Percentiles rank a stretch among this genome's conserved stretches.
Evolutionary conservation across 2,888 invertebrate genomes (phyloP).

Genomic region (Stenchaetothrips biformis): DNA sequence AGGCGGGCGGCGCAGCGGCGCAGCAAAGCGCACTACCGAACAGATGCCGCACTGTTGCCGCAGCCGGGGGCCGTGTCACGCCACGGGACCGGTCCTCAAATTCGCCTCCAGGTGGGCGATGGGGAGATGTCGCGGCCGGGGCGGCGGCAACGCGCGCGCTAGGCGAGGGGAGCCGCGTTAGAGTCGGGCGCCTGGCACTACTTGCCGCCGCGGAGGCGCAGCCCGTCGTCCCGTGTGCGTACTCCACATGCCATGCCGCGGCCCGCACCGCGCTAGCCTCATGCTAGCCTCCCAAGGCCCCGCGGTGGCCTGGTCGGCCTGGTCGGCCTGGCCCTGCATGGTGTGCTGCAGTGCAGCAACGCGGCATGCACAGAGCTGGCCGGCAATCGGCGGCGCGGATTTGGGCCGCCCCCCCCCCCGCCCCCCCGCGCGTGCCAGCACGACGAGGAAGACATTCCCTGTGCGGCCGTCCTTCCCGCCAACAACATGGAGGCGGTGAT

Average conservation of each 20-base stretch:
- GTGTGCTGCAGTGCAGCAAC: neutral
- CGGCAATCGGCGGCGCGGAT: no score
- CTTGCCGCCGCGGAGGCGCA: no score
- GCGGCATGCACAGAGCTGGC: no score
- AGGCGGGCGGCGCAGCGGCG: neutral
- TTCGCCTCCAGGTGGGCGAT: neutral
- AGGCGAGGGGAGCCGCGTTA: no score
- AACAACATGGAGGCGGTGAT: no score
- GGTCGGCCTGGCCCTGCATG: no score
- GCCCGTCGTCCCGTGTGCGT: neutral
- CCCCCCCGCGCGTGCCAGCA: neutral
- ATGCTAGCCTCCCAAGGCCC: neutral
- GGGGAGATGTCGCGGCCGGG: no score
- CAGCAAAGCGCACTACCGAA: neutral
- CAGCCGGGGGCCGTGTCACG: neutral
- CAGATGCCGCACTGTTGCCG: neutral
- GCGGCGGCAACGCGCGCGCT: no score
- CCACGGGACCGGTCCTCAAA: neutral
- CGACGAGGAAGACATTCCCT: neutral
- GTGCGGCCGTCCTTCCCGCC: no score
- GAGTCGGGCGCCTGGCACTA: no score
- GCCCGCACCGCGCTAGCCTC: neutral
- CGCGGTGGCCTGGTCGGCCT: neutral
- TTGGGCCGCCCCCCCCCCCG: neutral
- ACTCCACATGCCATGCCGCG: neutral